Conservation (phyloP, 1,140 invertebrate genomes). For the Lethocerus indicus region DNA sequence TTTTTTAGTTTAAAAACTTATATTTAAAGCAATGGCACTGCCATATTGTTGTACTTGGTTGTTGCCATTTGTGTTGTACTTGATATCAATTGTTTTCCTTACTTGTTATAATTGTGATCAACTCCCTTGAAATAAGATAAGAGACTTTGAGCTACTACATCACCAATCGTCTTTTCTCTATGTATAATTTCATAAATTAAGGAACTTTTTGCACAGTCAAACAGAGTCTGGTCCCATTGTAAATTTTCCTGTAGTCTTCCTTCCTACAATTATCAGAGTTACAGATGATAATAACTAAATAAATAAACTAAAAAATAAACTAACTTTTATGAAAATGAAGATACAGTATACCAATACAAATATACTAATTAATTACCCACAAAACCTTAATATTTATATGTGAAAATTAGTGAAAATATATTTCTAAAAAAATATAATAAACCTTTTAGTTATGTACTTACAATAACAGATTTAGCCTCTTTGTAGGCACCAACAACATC, state of each 20-base stretch:
- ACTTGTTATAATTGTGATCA: slow-evolving; percentile 50
- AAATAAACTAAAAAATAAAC: too few species aligned
- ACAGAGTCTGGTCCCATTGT: slow-evolving; percentile 50
- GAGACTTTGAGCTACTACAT: slow-evolving; percentile 50
- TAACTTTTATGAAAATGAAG: neutral
- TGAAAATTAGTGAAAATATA: neutral
- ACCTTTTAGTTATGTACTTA: slow-evolving; percentile 25
- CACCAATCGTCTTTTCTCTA: slow-evolving; percentile 55
- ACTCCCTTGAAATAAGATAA: slow-evolving; percentile 50
- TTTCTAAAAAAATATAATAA: neutral
- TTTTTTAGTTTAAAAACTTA: too few species aligned
- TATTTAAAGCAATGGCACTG: too few species aligned
- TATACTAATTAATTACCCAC: neutral
- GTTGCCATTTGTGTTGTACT: too few species aligned
- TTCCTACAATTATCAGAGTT: slow-evolving; percentile 36
- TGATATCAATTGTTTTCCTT: too few species aligned
- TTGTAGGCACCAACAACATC: slow-evolving; percentile 59
- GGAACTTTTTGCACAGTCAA: slow-evolving; percentile 70
- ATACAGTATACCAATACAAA: neutral
- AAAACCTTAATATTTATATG: neutral
- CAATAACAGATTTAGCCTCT: slow-evolving; percentile 54
- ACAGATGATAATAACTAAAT: too few species aligned
- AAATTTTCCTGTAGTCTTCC: slow-evolving; percentile 38
- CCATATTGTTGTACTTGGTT: too few species aligned
- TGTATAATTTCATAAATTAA: slow-evolving; percentile 71